phyloP scores from a whole-genome alignment of 2,888 invertebrate species.

The Ctena decussata region DNA sequence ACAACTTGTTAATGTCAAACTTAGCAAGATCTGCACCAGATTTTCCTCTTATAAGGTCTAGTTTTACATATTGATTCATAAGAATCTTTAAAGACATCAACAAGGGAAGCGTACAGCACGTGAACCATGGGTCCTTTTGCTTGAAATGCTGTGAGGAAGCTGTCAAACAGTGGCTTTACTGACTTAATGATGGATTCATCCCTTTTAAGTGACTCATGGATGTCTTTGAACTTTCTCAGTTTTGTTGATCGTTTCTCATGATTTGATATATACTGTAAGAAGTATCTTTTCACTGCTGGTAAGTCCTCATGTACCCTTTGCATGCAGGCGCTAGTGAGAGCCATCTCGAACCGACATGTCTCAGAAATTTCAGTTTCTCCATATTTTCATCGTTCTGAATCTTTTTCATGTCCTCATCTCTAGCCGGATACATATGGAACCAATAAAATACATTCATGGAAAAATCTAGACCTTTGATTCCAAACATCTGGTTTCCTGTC shows the following conservation, averaged over 20 bases:
- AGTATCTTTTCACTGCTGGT: slow-evolving; percentile 23
- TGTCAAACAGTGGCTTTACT: not conserved
- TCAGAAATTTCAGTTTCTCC: slow-evolving; percentile 22
- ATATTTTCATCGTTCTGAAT: slow-evolving; percentile 23
- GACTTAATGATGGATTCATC: not conserved
- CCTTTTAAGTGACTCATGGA: slow-evolving; percentile 5
- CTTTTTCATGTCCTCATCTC: slow-evolving; percentile 16
- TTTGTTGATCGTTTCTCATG: slow-evolving; percentile 29
- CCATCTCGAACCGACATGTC: slow-evolving; percentile 18
- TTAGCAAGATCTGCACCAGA: not conserved
- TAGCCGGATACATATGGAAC: slow-evolving; percentile 21
- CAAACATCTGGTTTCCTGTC: slow-evolving; percentile 9
- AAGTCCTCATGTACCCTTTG: slow-evolving; percentile 14
- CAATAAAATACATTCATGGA: slow-evolving; percentile 19
- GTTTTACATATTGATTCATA: slow-evolving; percentile 11
- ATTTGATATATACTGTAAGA: slow-evolving; percentile 23
- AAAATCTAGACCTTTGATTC: slow-evolving; percentile 22
- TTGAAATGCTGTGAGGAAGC: not conserved
- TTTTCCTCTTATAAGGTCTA: not conserved
- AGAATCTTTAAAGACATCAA: slow-evolving; percentile 5
- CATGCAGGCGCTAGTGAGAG: slow-evolving; percentile 22
- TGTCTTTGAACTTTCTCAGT: slow-evolving; percentile 26
- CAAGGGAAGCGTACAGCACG: not conserved
- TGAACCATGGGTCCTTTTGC: slow-evolving; percentile 25
- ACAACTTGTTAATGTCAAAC: not conserved